Evolutionary conservation across 1,140 invertebrate species (phyloP).

Genomic region (Procambarus clarkii): DNA sequence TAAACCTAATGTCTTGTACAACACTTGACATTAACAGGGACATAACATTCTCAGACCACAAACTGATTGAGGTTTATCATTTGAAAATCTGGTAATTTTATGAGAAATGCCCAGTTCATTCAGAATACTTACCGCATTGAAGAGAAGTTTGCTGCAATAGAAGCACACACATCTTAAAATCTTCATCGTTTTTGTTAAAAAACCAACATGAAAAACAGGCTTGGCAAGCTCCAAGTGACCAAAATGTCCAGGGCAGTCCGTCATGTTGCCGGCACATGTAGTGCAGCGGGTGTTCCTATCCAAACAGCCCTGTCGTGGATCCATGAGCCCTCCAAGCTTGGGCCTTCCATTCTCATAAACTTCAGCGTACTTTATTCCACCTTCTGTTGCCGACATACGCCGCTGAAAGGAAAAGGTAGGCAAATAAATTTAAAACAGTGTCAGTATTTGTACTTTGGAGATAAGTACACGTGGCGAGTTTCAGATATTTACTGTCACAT

Average conservation of each 20-base stretch:
- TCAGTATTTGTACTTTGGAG: too few species aligned
- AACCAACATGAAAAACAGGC: conserved; percentile 98
- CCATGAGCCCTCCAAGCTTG: conserved; percentile 98
- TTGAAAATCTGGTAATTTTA: too few species aligned
- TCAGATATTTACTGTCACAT: too few species aligned
- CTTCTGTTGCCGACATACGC: conserved; percentile 98
- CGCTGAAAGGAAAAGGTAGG: conserved; percentile 77
- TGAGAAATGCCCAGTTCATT: neutral
- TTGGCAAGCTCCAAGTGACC: conserved; percentile 98
- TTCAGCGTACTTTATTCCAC: conserved; percentile 96
- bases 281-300: conserved; percentile 95
- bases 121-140: conserved; percentile 84
- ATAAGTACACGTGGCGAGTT: too few species aligned
- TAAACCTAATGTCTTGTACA: too few species aligned
- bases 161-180: conserved; percentile 98
- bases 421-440: too few species aligned
- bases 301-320: conserved; percentile 97
- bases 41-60: too few species aligned
- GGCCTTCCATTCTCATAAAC: conserved; percentile 99
- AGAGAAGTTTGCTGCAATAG: conserved; percentile 96
- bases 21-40: too few species aligned
- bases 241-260: conserved; percentile 99
- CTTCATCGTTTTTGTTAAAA: conserved; percentile 98
- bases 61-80: too few species aligned
- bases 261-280: conserved; percentile 98